Evolutionary conservation across 2,797 vertebrate genomes (phyloP).

Genomic region (Trichosurus vulpecula): DNA sequence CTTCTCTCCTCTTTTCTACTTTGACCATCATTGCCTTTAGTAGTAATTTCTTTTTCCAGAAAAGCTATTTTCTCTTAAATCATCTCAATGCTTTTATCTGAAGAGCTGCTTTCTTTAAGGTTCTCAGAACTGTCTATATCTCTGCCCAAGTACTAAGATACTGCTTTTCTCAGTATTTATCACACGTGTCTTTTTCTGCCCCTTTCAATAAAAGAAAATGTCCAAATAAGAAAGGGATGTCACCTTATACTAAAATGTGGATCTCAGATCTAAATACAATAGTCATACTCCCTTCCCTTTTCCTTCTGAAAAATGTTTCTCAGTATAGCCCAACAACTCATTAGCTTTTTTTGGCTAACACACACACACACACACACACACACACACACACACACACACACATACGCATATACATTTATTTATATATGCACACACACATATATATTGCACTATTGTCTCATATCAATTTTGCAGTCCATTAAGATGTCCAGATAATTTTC

Average conservation of each 20-base stretch:
- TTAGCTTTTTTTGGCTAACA: neutral
- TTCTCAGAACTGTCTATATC: neutral
- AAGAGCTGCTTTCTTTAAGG: neutral
- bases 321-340: neutral
- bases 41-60: neutral
- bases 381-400: neutral
- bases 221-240: neutral
- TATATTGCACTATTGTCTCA: neutral
- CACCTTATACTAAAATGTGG: neutral
- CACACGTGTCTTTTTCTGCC: neutral
- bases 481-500: neutral
- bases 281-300: neutral
- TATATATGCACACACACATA: neutral
- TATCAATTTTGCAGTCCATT: neutral
- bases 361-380: neutral
- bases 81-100: neutral
- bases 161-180: neutral
- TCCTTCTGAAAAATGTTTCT: neutral
- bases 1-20: neutral
- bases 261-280: neutral
- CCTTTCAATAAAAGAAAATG: neutral
- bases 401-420: neutral
- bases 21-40: neutral
- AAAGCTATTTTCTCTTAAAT: neutral
- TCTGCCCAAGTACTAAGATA: neutral